Conservation (phyloP, 2,113 vertebrate species). For the Physeter macrocephalus region DNA sequence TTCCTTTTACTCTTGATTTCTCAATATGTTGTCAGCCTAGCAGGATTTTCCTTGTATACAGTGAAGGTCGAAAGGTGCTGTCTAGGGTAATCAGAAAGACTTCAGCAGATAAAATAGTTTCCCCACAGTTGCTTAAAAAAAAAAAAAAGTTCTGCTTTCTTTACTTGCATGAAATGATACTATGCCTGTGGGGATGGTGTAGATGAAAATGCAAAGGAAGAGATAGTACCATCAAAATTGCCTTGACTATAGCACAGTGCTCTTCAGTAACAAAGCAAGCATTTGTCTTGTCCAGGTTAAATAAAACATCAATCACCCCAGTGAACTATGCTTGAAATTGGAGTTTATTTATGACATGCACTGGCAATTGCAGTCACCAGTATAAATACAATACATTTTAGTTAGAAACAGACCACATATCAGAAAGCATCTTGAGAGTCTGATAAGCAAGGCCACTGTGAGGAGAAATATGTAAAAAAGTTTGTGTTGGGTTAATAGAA, state of each 20-base stretch:
- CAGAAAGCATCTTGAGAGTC: background rate
- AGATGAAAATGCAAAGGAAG: background rate
- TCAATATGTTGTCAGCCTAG: background rate
- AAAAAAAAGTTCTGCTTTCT: background rate
- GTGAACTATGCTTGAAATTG: slow-evolving; percentile 37
- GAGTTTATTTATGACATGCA: slow-evolving; percentile 16
- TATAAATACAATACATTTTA: slow-evolving; percentile 15
- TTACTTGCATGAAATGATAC: background rate
- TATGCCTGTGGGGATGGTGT: background rate
- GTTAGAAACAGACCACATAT: background rate
- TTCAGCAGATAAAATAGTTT: background rate
- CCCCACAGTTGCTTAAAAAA: background rate
- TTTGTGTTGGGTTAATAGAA: slow-evolving; percentile 26
- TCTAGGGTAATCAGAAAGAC: background rate
- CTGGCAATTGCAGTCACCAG: background rate
- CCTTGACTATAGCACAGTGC: background rate
- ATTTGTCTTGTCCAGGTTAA: background rate
- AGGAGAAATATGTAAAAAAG: slow-evolving; percentile 7
- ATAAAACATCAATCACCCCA: slow-evolving; percentile 5
- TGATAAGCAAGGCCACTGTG: slow-evolving; percentile 29
- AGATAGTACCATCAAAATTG: background rate
- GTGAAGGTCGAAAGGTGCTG: background rate
- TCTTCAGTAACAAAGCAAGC: background rate
- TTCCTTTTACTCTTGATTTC: background rate
- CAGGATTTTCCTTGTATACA: background rate